phyloP scores from a whole-genome alignment of 2,797 vertebrate genomes.

The Astyanax mexicanus region DNA sequence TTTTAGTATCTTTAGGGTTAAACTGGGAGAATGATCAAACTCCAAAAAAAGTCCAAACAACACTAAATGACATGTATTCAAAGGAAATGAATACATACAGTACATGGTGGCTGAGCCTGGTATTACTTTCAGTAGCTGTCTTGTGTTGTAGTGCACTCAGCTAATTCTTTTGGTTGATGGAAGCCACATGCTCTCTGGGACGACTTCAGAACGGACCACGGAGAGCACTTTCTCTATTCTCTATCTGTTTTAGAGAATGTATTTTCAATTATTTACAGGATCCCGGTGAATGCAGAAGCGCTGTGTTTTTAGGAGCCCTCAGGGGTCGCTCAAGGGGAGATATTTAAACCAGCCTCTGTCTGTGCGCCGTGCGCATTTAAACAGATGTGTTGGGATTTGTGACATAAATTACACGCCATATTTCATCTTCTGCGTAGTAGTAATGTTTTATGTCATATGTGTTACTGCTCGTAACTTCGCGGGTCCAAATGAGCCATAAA shows the following conservation, averaged over 20 bases:
- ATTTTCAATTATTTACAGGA: slow-evolving; percentile 68
- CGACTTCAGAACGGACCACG: not conserved
- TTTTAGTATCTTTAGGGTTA: no score
- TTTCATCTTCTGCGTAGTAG: slow-evolving; percentile 66
- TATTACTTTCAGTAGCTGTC: slow-evolving; percentile 11
- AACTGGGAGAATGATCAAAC: not conserved
- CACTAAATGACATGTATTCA: not conserved
- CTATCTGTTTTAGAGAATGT: slow-evolving; percentile 59
- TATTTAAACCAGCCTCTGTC: slow-evolving; percentile 64
- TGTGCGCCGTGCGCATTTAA: slow-evolving; percentile 68
- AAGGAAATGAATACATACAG: no score
- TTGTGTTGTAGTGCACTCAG: slow-evolving; percentile 12
- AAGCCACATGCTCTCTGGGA: slow-evolving; percentile 19
- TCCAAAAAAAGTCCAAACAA: slow-evolving; percentile 10
- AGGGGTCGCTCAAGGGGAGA: slow-evolving; percentile 56
- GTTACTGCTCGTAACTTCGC: slow-evolving; percentile 69
- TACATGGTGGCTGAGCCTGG: not conserved
- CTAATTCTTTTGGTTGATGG: slow-evolving; percentile 12
- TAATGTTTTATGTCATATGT: slow-evolving; percentile 72
- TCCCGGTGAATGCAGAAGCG: slow-evolving; percentile 68
- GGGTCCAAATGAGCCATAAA: slow-evolving; percentile 71
- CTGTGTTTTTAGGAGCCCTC: slow-evolving; percentile 65
- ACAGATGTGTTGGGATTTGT: slow-evolving; percentile 72
- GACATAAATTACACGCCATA: slow-evolving; percentile 72
- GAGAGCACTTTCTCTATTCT: slow-evolving; percentile 11